Base-by-base conservation (phyloP, 2,888 invertebrate genomes). In the Camptogramma bilineatum region DNA sequence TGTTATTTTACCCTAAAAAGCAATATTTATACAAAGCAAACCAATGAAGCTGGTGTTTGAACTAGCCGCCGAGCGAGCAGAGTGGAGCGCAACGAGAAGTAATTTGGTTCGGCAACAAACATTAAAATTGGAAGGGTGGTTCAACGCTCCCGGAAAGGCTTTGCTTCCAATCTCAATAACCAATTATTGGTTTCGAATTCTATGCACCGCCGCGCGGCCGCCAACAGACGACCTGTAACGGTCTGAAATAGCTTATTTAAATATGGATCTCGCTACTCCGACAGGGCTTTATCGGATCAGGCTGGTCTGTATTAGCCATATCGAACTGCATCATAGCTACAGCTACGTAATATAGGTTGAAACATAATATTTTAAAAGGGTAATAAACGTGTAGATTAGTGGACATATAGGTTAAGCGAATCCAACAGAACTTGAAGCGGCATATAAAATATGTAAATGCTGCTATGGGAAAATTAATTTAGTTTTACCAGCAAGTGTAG, bases 281-380 rank as follows among this genome's bases (percentile, higher is more conserved):
- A 64, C 66, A 65, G 69, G 85, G 83, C 83, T 85, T 88, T 87
- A 86, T 84, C 80, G 82, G 82, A 84, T 84, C 85, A 84, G 84
- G 83, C 83, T 80, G 72, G 83, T 81, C 77, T 79, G 77, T 70
- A 72, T 18, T 13, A n/a, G n/a, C n/a, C n/a, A n/a, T n/a, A 17
- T 16, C 19, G 17, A 34, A 18, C 3, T 52, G 34, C 50, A 44
- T 17, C 44, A 44, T 17, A 44, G 7, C 16, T 44, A 16, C 16
- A 31, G 9, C 16, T 3, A 42, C 42, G 16, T n/a, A n/a, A 31
- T 31, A 31, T 39, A 7, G 3, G 34, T 5, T 39, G 4, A 39
- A 16, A 42, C 13, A 13, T 39, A 0, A 13, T 39, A 42, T 42
- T 42, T 16, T 42, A 39, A 39, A 42, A 4, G 9, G 13, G 9